phyloP scores from a whole-genome alignment of 2,888 invertebrate species.

The Mimachlamys varia region DNA sequence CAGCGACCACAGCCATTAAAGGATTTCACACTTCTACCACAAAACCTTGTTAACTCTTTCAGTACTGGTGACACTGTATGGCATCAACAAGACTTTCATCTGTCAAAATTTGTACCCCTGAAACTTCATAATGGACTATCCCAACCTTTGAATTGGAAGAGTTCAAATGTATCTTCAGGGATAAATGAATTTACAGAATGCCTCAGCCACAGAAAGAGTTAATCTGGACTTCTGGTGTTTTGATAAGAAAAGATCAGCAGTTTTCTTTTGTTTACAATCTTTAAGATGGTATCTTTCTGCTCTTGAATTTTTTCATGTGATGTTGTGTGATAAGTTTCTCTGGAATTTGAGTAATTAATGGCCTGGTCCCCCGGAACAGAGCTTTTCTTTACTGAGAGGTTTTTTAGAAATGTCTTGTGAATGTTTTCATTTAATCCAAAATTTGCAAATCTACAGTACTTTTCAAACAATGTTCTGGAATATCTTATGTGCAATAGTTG shows the following conservation, averaged over 20 bases:
- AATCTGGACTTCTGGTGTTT: not conserved
- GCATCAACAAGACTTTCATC: not conserved
- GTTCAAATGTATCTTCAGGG: too few relatives aligned
- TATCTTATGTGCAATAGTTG: slow-evolving; percentile 23
- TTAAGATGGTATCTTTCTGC: not conserved
- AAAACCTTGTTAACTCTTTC: not conserved
- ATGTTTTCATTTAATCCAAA: not conserved
- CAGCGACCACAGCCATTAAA: not conserved
- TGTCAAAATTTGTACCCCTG: too few relatives aligned
- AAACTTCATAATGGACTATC: too few relatives aligned
- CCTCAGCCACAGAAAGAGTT: not conserved
- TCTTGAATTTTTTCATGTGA: not conserved
- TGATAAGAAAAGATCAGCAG: not conserved
- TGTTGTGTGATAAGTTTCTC: not conserved
- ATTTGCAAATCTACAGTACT: not conserved
- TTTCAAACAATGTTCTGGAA: not conserved
- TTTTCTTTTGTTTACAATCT: not conserved
- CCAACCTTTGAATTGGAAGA: too few relatives aligned
- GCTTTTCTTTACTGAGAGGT: not conserved
- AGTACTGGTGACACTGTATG: not conserved
- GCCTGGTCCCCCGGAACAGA: not conserved
- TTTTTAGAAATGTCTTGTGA: not conserved
- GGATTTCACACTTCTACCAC: not conserved
- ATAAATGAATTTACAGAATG: too few relatives aligned
- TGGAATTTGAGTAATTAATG: too few relatives aligned